phyloP scores from a whole-genome alignment of 2,888 invertebrate genomes.

The Campopleginae sp. region DNA sequence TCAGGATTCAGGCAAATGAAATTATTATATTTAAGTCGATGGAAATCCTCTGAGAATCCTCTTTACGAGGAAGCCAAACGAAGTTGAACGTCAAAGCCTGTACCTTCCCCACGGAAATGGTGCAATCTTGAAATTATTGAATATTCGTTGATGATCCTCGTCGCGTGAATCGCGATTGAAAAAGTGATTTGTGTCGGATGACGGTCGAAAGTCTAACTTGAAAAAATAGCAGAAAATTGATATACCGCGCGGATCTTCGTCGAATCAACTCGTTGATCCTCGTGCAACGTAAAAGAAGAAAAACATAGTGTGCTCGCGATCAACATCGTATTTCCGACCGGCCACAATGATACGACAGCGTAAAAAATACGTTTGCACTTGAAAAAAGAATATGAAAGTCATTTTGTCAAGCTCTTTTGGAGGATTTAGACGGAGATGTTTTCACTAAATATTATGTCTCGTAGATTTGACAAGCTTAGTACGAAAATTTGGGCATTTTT shows the following conservation, averaged over 20 bases:
- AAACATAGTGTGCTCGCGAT: background rate
- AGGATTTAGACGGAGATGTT: background rate
- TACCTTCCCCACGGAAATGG: no score
- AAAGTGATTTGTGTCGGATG: background rate
- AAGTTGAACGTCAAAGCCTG: no score
- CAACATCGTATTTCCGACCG: background rate
- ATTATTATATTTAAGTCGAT: background rate
- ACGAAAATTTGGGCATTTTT: conserved; percentile 4
- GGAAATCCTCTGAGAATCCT: background rate
- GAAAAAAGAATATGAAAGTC: background rate
- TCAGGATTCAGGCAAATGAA: background rate
- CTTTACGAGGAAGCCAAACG: no score
- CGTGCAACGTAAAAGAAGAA: background rate
- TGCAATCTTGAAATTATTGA: background rate
- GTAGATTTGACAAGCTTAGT: conserved; percentile 9
- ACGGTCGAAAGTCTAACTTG: background rate
- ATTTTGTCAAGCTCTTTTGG: background rate
- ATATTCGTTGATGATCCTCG: background rate
- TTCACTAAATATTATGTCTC: conserved; percentile 6
- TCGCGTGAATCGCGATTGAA: background rate
- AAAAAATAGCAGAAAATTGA: background rate
- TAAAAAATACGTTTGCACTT: background rate
- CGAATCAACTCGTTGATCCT: background rate
- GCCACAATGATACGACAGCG: background rate
- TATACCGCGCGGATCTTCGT: background rate